Conservation (phyloP, 2,113 vertebrate species). For the Trochalopteron elliotii region DNA sequence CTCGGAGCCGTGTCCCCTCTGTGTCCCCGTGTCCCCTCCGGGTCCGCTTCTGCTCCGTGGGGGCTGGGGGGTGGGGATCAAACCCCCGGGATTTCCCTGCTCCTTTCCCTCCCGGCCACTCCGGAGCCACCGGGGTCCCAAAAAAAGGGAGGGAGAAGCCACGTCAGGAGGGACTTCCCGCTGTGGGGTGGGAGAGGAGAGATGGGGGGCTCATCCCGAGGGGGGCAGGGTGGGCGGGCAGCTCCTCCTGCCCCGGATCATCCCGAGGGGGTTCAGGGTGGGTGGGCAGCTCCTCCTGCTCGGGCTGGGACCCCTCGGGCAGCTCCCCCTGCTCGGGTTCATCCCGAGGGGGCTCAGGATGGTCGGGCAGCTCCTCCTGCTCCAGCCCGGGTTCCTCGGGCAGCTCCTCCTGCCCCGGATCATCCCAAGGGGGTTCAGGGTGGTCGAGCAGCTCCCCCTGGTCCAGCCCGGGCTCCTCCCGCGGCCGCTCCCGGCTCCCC, state of each 20-base stretch:
- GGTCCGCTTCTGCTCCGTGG: not conserved
- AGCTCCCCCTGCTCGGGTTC: too few relatives aligned
- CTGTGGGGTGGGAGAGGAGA: not conserved
- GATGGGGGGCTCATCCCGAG: not conserved
- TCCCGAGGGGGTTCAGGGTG: too few relatives aligned
- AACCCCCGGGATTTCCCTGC: not conserved
- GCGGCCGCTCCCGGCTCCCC: not conserved
- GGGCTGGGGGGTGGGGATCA: not conserved
- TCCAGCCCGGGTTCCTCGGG: too few relatives aligned
- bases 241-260: rapidly evolving
- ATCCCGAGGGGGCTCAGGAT: too few relatives aligned
- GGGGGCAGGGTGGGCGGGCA: too few relatives aligned
- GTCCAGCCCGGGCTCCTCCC: too few relatives aligned
- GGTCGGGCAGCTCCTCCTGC: too few relatives aligned
- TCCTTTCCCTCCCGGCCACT: not conserved
- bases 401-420: too few relatives aligned
- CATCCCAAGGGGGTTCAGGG: too few relatives aligned
- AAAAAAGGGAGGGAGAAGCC: not conserved
- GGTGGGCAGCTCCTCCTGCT: too few relatives aligned
- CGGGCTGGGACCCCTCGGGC: rapidly evolving
- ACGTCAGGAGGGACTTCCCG: not conserved
- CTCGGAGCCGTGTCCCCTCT: not conserved
- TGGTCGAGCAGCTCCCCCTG: too few relatives aligned
- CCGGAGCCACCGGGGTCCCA: not conserved
- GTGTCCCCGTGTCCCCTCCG: too few relatives aligned